A percentile compares a stretch with the other conserved stretches of the same genome.
phyloP scores from a whole-genome alignment of 2,113 vertebrate genomes.

The Dasypus novemcinctus region DNA sequence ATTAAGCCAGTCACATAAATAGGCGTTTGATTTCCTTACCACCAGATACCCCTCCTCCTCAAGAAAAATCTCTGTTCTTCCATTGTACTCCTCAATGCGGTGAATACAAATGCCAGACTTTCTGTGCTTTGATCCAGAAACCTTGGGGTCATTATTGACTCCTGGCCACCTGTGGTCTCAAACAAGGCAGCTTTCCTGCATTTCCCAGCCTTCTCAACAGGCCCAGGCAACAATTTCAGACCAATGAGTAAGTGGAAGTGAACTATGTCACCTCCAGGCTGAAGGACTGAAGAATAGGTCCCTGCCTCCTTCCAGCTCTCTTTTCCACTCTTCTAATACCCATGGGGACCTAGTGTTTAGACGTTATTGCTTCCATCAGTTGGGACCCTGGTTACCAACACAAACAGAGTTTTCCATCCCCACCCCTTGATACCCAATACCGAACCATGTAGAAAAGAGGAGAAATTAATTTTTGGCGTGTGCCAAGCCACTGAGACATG shows the following conservation, averaged over 20 bases:
- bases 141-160: not conserved
- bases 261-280: not conserved
- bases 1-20: not conserved
- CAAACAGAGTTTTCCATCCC: not conserved
- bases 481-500: not conserved
- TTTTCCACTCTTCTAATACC: not conserved
- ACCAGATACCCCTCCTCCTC: not conserved
- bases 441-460: not conserved
- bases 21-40: not conserved
- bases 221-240: not conserved
- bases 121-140: too few relatives aligned
- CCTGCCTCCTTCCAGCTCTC: not conserved
- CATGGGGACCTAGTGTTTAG: not conserved
- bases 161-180: not conserved
- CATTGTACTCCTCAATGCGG: not conserved
- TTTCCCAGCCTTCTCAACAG: not conserved
- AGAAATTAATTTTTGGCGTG: not conserved
- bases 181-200: not conserved
- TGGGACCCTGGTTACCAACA: not conserved
- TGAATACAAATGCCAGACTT: not conserved
- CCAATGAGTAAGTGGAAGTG: too few relatives aligned
- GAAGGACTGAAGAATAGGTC: not conserved
- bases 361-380: not conserved
- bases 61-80: not conserved
- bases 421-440: not conserved